Conservation (phyloP, 2,888 invertebrate genomes). For the Bibio marci region DNA sequence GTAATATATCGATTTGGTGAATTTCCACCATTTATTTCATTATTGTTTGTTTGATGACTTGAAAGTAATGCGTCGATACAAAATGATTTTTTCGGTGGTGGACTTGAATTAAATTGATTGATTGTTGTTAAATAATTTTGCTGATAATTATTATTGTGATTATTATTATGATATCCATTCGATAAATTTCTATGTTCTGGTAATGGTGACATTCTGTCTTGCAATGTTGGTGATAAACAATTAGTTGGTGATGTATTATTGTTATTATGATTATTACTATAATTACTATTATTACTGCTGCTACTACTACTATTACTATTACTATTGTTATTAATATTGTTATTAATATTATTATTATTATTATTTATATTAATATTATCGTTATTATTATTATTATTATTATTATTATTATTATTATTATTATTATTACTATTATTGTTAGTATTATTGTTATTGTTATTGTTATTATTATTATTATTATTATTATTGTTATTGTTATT, state of each 20-base stretch:
- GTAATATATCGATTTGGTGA: conserved; percentile 12
- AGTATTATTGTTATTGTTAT: neutral
- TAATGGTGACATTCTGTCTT: conserved; percentile 7
- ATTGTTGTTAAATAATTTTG: neutral
- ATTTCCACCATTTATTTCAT: conserved; percentile 17
- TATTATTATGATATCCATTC: conserved; percentile 9
- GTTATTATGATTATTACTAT: neutral
- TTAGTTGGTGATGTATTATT: conserved; percentile 1
- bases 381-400: neutral
- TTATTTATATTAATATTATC: neutral
- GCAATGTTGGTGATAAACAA: conserved; percentile 4
- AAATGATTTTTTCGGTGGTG: conserved; percentile 51
- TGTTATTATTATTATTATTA: neutral
- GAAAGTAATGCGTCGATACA: conserved; percentile 81
- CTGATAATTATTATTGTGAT: conserved; percentile 6
- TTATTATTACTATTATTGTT: neutral
- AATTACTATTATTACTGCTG: neutral
- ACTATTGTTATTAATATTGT: neutral
- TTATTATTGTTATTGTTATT: neutral
- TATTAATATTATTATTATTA: neutral
- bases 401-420: neutral
- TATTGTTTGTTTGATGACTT: conserved; percentile 29
- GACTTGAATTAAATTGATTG: conserved; percentile 7
- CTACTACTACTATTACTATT: no score
- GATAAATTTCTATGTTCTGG: conserved; percentile 7